Conservation (phyloP, 2,113 vertebrate genomes). For the Poeciliopsis prolifica region DNA sequence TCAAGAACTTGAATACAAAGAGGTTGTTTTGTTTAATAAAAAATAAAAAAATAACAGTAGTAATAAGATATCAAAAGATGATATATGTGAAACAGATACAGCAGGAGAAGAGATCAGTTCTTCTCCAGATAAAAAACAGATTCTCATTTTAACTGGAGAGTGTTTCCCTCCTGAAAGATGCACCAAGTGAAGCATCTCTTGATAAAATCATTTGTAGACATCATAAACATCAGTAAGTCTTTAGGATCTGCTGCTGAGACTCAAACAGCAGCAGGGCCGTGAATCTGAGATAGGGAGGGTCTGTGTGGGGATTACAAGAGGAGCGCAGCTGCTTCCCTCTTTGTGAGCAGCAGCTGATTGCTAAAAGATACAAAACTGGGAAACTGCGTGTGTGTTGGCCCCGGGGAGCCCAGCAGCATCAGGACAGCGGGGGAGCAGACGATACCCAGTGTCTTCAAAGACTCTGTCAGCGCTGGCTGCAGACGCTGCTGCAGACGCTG, state of each 20-base stretch:
- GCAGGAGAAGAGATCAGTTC: not conserved
- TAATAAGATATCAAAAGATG: no score
- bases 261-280: conserved; percentile 3
- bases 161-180: not conserved
- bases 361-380: conserved; percentile 28
- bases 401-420: conserved; percentile 6
- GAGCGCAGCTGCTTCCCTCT: conserved; percentile 36
- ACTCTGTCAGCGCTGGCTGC: no score
- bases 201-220: not conserved
- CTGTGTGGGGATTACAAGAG: not conserved
- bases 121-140: no score
- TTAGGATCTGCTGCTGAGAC: not conserved
- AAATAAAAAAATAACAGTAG: no score
- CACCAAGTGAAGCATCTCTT: not conserved
- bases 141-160: not conserved
- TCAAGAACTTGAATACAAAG: not conserved
- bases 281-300: not conserved
- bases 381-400: not conserved
- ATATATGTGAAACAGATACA: not conserved
- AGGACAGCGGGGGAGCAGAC: not conserved
- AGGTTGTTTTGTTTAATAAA: not conserved
- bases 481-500: not conserved
- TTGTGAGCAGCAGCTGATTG: conserved; percentile 38
- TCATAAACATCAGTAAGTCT: not conserved
- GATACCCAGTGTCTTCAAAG: not conserved